A percentile compares a stretch with the other conserved stretches of the same genome.
Evolutionary conservation across 1,140 invertebrate species (phyloP).

Genomic region (Leptestheria dahalacensis): DNA sequence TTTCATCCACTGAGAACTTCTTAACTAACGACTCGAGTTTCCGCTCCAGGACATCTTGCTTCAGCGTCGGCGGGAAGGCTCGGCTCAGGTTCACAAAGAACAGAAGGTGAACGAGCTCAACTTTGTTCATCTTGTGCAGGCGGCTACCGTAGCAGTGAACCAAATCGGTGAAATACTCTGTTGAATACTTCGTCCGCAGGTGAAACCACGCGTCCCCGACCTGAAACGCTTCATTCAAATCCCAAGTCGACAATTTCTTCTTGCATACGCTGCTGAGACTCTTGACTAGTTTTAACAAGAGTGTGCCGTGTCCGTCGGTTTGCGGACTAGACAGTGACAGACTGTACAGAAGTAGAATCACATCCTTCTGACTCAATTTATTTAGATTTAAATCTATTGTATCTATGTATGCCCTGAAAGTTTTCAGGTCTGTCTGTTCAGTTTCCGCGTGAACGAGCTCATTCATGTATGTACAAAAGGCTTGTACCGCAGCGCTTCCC

Average conservation of each 20-base stretch:
- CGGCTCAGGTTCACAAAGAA: background rate
- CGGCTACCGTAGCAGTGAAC: background rate
- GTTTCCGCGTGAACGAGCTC: too few relatives aligned
- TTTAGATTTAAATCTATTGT: background rate
- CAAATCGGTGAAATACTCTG: background rate
- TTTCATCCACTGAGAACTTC: background rate
- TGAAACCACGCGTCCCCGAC: background rate
- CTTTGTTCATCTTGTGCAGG: background rate
- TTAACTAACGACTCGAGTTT: background rate
- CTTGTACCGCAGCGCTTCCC: too few relatives aligned
- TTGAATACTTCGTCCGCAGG: background rate
- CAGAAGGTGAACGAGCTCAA: background rate
- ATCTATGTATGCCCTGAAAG: background rate
- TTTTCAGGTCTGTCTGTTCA: too few relatives aligned
- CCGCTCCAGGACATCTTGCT: background rate
- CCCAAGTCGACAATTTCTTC: background rate
- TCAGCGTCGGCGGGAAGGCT: background rate
- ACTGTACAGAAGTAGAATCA: background rate
- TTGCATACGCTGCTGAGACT: background rate
- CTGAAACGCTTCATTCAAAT: background rate
- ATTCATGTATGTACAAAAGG: too few relatives aligned
- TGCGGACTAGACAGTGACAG: background rate
- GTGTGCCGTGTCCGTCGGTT: background rate
- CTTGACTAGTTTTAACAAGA: background rate
- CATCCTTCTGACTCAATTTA: background rate